A percentile compares a stretch with the other conserved stretches of the same genome.
phyloP scores from a whole-genome alignment of 2,888 invertebrate species.

The Hofmannophila pseudospretella region DNA sequence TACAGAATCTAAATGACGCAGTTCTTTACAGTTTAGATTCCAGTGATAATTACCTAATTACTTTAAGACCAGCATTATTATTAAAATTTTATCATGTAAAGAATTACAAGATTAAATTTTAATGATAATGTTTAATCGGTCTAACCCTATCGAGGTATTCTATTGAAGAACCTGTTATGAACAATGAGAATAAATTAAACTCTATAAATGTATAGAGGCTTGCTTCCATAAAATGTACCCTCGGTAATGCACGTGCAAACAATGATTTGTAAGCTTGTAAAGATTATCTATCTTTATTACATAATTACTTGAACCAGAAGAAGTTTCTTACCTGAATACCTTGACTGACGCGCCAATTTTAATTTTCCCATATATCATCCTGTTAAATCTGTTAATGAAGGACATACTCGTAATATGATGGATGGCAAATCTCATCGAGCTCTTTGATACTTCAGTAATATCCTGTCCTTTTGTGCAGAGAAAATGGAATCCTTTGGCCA shows the following conservation, averaged over 20 bases:
- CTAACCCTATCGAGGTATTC: no score
- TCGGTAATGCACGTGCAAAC: slow-evolving; percentile 14
- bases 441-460: slow-evolving; percentile 10
- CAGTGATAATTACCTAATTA: no score
- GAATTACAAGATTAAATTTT: no score
- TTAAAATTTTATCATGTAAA: no score
- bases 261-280: slow-evolving; percentile 7
- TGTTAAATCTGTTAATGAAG: slow-evolving; percentile 43
- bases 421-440: slow-evolving; percentile 28
- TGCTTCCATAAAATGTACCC: slow-evolving; percentile 4
- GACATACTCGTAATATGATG: slow-evolving; percentile 39
- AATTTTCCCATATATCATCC: slow-evolving; percentile 40
- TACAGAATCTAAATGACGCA: no score
- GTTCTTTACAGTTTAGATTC: no score
- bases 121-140: no score
- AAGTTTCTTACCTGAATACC: not conserved
- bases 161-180: slow-evolving; percentile 12
- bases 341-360: slow-evolving; percentile 20
- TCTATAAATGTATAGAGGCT: slow-evolving; percentile 4
- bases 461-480: not conserved
- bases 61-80: no score
- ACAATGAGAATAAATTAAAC: slow-evolving; percentile 20
- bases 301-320: slow-evolving; percentile 4
- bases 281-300: slow-evolving; percentile 2
- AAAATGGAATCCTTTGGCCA: slow-evolving; percentile 10